Conservation (phyloP, 2,113 vertebrate species). For the Hystrix brachyura region DNA sequence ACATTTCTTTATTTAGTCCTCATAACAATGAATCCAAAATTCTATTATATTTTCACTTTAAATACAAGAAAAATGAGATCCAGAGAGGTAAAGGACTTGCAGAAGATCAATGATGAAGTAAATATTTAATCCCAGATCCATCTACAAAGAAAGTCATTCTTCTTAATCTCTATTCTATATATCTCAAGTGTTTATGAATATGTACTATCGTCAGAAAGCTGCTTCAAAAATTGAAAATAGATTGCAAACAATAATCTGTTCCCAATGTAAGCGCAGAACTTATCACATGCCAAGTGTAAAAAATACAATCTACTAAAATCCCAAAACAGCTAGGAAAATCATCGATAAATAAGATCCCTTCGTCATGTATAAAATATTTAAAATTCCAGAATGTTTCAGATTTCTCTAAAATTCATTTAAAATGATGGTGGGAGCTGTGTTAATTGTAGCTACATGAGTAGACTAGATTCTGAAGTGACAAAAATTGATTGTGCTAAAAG, state of each 20-base stretch:
- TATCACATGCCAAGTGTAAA: not conserved
- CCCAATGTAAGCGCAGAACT: not conserved
- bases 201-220: not conserved
- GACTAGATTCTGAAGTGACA: constrained; percentile 65
- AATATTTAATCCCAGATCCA: not conserved
- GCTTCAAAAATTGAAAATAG: not conserved
- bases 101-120: not conserved
- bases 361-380: constrained; percentile 46
- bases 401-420: constrained; percentile 71
- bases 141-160: not conserved
- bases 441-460: constrained; percentile 67
- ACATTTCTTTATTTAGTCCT: constrained; percentile 1
- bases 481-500: constrained; percentile 75
- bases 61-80: not conserved
- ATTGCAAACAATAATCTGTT: constrained; percentile 14
- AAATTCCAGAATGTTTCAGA: constrained; percentile 64
- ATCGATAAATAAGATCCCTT: constrained; percentile 46
- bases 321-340: constrained; percentile 30
- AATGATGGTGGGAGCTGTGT: not conserved
- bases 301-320: constrained; percentile 25
- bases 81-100: not conserved
- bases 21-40: not conserved
- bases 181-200: not conserved
- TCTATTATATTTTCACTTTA: constrained; percentile 8
- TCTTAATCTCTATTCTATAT: not conserved